A percentile compares a stretch with the other conserved stretches of the same genome.
phyloP scores from a whole-genome alignment of 2,113 vertebrate species.

The Anoplopoma fimbria region DNA sequence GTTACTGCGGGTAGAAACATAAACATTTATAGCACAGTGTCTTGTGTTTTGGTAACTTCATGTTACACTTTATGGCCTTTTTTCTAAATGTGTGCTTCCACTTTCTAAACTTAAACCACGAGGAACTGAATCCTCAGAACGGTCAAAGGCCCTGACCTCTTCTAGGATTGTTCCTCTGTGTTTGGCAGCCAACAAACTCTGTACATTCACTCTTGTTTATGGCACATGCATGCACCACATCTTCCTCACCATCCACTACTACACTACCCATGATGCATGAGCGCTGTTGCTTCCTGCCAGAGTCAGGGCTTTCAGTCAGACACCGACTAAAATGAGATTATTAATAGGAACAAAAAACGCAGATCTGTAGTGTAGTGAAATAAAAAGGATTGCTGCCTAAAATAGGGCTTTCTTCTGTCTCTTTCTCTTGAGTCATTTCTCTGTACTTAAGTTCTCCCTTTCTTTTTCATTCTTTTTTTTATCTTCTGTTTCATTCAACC shows the following conservation, averaged over 20 bases:
- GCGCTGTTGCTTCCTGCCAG: slow-evolving; percentile 54
- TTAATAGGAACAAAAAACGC: too few relatives aligned
- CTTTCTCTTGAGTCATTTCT: slow-evolving; percentile 45
- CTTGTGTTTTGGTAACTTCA: slow-evolving; percentile 29
- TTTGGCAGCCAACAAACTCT: slow-evolving; percentile 81
- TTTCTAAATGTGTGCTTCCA: slow-evolving; percentile 40
- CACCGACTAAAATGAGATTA: neutral
- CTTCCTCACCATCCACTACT: slow-evolving; percentile 61
- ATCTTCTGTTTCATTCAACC: slow-evolving; percentile 24
- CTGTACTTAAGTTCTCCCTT: slow-evolving; percentile 61
- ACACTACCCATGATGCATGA: slow-evolving; percentile 75
- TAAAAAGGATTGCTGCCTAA: neutral
- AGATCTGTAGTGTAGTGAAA: slow-evolving; percentile 9
- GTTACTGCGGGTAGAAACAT: neutral
- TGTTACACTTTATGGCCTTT: slow-evolving; percentile 50
- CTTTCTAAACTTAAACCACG: slow-evolving; percentile 28
- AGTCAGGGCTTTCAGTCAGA: neutral
- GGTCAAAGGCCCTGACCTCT: slow-evolving; percentile 17
- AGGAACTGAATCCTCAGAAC: slow-evolving; percentile 48
- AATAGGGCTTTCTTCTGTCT: slow-evolving; percentile 19
- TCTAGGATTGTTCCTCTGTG: slow-evolving; percentile 42
- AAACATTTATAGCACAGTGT: slow-evolving; percentile 1
- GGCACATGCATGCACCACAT: slow-evolving; percentile 81
- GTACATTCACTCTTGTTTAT: slow-evolving; percentile 78
- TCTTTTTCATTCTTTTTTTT: neutral